These are phyloP conservation scores for Gasteruption jaculator DNA, from an alignment of 2,888 invertebrate genomes.

Conservation along the genomic window DNA sequence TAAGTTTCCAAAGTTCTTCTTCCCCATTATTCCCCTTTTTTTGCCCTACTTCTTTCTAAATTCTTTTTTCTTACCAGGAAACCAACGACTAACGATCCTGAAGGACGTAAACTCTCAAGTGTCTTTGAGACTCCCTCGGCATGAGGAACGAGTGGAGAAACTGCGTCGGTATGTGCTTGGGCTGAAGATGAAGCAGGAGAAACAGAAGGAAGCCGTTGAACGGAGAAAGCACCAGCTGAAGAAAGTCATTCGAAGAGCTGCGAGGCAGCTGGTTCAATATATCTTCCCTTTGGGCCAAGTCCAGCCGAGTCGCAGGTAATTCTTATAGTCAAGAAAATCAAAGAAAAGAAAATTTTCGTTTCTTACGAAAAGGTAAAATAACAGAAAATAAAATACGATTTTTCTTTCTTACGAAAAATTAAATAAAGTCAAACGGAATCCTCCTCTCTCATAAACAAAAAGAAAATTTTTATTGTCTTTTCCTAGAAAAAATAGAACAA, in stretches of 20 bases:
- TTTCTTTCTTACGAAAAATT: too few relatives aligned
- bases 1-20: conserved; percentile 20
- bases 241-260: conserved; percentile 56
- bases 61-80: conserved; percentile 34
- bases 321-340: conserved; percentile 9
- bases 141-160: conserved; percentile 61
- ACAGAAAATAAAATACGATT: too few relatives aligned
- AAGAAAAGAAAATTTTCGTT: conserved; percentile 3
- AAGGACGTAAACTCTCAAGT: conserved; percentile 50
- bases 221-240: conserved; percentile 58
- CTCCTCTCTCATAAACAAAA: too few relatives aligned
- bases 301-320: conserved; percentile 53
- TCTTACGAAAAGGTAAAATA: conserved; percentile 4
- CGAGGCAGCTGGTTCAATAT: conserved; percentile 62
- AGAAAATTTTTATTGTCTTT: too few relatives aligned
- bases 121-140: conserved; percentile 57
- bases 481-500: too few relatives aligned
- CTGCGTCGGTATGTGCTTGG: conserved; percentile 57
- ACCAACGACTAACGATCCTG: conserved; percentile 44
- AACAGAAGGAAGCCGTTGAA: conserved; percentile 53
- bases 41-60: conserved; percentile 1
- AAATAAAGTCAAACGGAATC: too few relatives aligned
- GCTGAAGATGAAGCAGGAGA: conserved; percentile 55
- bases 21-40: neutral
- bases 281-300: conserved; percentile 66